Evolutionary conservation across 2,888 invertebrate species (phyloP), one percentile per base, ranked within the genome.

Genomic region (Petrolisthes manimaculis): DNA sequence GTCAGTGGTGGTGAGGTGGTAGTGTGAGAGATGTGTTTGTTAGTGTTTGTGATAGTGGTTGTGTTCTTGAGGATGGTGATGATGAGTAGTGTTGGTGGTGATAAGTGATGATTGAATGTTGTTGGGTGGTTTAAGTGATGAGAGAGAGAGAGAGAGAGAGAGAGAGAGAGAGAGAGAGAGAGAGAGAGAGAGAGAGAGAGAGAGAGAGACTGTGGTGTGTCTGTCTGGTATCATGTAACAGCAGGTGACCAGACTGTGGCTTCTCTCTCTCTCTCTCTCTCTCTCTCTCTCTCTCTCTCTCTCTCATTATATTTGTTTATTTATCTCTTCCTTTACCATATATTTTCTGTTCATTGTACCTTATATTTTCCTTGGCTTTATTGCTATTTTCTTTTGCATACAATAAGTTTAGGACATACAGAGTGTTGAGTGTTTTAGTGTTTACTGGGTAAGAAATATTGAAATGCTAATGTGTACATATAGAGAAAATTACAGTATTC

Each of bases 171-270:
- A 53, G 51, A 78, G 51, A 54, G 79, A 55, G 77, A 75, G 21
- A 55, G 78, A 24, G 24, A 61, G 84, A 56, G 69, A 83, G 21
- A 67, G 69, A 67, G 9, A 81, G 53, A 81, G n/a, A 53, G 56
- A 51, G 55, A 21, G 54, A 83, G 71, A 71, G n/a, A 54, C 24
- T 21, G 51, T 14, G 37, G 82, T n/a, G 21, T 8, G 55, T 8
- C 51, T 71, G 9, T 21, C 55, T 69, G 14, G 53, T 8, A 37
- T 8, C 9, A 71, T 4, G 55, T 14, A n/a, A 80, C 80, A 80
- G 9, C 21, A n/a, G 54, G 79, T 79, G 9, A 54, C 75, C n/a
- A 69, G 96, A 95, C 91, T 94, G n/a, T 21, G 4, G 8, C 69
- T 21, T 1, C 37, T 61, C 51, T 37, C n/a, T 18, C 24, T 51